Conservation (phyloP, 2,113 vertebrate species). For the Athene noctua region DNA sequence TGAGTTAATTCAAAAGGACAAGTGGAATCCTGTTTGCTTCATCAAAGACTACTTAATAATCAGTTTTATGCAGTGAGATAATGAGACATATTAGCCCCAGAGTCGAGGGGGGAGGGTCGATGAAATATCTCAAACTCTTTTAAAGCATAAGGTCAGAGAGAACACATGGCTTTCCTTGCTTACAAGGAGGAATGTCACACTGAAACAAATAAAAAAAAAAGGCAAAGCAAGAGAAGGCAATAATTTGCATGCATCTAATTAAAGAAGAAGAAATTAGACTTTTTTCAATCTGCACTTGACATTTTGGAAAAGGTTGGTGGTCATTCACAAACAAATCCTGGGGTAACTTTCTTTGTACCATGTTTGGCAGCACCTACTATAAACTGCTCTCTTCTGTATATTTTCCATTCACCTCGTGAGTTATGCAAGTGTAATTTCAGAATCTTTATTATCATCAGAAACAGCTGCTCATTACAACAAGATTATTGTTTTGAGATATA, state of each 20-base stretch:
- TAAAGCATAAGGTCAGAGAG: not conserved
- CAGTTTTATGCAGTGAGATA: conserved; percentile 56
- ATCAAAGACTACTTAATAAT: conserved; percentile 56
- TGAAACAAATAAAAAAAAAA: not conserved
- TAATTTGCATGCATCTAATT: not conserved
- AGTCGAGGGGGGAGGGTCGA: not conserved
- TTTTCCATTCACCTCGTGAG: not conserved
- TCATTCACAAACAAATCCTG: not conserved
- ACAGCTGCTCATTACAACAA: conserved; percentile 31
- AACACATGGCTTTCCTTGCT: not conserved
- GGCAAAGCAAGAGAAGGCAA: not conserved
- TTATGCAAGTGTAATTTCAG: not conserved
- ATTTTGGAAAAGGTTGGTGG: not conserved
- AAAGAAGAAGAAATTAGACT: not conserved
- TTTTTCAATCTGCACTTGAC: not conserved
- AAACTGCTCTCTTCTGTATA: not conserved
- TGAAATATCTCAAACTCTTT: not conserved
- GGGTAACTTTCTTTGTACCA: not conserved
- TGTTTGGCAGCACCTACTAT: not conserved
- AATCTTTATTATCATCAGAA: conserved; percentile 38
- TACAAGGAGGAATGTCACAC: not conserved
- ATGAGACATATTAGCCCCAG: conserved; percentile 28
- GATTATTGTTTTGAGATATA: conserved; percentile 38
- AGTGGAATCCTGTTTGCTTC: conserved; percentile 55
- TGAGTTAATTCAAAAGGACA: conserved; percentile 59